Evolutionary conservation across 1,140 invertebrate species (phyloP), one percentile per base, ranked within the genome.

Genomic region (Marisa cornuarietis): DNA sequence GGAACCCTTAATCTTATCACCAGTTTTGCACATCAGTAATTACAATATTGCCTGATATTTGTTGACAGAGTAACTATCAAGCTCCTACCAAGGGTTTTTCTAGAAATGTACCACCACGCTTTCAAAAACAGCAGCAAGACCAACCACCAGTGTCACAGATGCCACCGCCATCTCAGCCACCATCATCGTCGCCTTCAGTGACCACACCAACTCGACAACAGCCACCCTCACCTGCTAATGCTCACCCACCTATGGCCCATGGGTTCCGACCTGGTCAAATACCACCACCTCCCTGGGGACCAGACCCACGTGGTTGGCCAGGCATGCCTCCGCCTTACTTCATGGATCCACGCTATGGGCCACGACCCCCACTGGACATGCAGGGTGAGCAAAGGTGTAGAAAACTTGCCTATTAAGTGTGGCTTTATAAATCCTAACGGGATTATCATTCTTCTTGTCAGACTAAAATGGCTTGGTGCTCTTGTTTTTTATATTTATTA

Each of bases 81-180:
- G 77, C 75, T 66, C 85, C 80, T 85, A 94, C 94, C 16, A 93
- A 94, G 85, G 93, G 94, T 71, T 96, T 95, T 82, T 71, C 89
- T 94, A 95, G 92, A 71, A 95, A 96, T 79, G 92, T 97, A 83
- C 96, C 96, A 58, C 96, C 96, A 62, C 92, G 96, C 66, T 96
- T 97, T 90, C 94, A 95, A 87, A 95, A 95, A 85, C 95, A 96
- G 78, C 86, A 85, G 71, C 86, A 86, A 54, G 86, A 88, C 52
- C 79, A 85, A 78, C 71, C 76, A 77, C 73, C 73, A 49, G 26
- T n/a, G 62, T 42, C 61, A 13, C 76, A 77, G 65, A 22, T 31
- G 31, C 24, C 65, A 42, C 61, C 78, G 63, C 71, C 83, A 79
- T 24, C 81, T 80, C 24, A 82, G 84, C 74, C 84, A 85, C 58